phyloP scores from a whole-genome alignment of 92 coral and sea anemone species.

The Phenganax marumi region DNA sequence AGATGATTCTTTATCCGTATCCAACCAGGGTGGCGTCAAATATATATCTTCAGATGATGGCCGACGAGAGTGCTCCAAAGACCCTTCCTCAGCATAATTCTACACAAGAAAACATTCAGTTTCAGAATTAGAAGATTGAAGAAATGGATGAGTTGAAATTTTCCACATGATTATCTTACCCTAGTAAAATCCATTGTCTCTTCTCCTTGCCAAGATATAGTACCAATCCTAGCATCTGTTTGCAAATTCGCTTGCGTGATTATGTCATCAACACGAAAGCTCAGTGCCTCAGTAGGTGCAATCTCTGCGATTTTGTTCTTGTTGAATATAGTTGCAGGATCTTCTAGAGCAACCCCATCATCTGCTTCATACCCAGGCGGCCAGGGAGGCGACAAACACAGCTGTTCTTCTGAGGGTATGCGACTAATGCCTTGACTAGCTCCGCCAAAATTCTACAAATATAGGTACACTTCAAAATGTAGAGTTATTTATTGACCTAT shows the following conservation, averaged over 20 bases:
- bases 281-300: constrained; percentile 58
- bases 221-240: constrained; percentile 58
- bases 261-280: constrained; percentile 74
- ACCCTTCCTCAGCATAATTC: constrained; percentile 84
- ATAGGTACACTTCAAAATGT: not conserved
- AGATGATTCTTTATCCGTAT: constrained; percentile 82
- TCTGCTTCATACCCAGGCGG: constrained; percentile 66
- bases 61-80: constrained; percentile 87
- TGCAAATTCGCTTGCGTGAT: constrained; percentile 62
- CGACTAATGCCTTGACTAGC: constrained; percentile 88
- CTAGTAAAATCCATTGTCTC: constrained; percentile 82
- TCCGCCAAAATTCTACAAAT: constrained; percentile 77
- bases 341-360: constrained; percentile 78
- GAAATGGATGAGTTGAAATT: not conserved
- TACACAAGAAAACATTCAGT: constrained; percentile 11
- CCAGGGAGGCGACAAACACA: constrained; percentile 96
- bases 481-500: not conserved
- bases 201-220: constrained; percentile 71
- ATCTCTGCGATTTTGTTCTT: constrained; percentile 15
- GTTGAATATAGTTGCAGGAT: not conserved
- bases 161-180: constrained; percentile 44
- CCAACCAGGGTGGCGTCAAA: constrained; percentile 99
- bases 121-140: not conserved
- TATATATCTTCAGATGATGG: constrained; percentile 94
- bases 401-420: constrained; percentile 89